Evolutionary conservation across 2,113 vertebrate genomes (phyloP).

Genomic region (Crotalus horridus): DNA sequence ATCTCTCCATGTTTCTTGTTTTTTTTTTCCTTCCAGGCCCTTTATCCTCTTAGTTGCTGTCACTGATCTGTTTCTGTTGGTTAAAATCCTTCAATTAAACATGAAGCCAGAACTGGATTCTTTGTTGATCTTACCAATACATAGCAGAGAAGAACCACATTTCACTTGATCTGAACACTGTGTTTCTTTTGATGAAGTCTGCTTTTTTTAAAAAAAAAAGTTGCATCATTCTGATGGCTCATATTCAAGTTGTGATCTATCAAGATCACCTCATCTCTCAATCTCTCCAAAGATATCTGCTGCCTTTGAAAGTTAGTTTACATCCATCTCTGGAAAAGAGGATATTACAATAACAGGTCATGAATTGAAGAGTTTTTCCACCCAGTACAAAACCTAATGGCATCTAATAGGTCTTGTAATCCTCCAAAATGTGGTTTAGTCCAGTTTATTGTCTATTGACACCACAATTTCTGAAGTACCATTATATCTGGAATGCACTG

Average conservation of each 20-base stretch:
- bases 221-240: not conserved
- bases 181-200: not conserved
- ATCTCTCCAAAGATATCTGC: not conserved
- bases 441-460: not conserved
- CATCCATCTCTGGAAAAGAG: not conserved
- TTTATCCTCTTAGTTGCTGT: not conserved
- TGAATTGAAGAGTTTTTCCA: not conserved
- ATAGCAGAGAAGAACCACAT: not conserved
- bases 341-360: not conserved
- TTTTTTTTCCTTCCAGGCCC: not conserved
- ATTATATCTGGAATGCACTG: not conserved
- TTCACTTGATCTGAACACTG: not conserved
- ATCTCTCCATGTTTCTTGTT: not conserved
- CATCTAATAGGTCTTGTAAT: not conserved
- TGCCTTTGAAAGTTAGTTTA: not conserved
- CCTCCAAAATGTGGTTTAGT: not conserved
- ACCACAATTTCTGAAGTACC: not conserved
- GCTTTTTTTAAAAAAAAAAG: not conserved
- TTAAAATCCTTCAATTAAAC: not conserved
- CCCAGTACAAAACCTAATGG: not conserved
- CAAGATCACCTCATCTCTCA: not conserved
- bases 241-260: not conserved
- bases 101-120: not conserved
- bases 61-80: not conserved
- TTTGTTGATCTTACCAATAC: not conserved